phyloP scores from a whole-genome alignment of 1,140 invertebrate species.

The Anagrus nilaparvatae region DNA sequence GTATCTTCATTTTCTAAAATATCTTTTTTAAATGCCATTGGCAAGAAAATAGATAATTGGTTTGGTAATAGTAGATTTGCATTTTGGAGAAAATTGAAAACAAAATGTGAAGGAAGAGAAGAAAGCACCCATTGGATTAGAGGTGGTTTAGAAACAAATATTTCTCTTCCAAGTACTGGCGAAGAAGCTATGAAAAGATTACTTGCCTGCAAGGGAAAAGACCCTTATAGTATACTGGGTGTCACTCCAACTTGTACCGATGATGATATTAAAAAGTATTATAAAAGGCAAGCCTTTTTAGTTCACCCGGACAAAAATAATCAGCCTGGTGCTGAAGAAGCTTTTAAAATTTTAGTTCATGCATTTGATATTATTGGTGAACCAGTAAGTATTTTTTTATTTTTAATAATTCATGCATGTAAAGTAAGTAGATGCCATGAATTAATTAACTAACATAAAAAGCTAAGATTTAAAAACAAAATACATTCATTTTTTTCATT shows the following conservation, averaged over 20 bases:
- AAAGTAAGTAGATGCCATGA: too few relatives aligned
- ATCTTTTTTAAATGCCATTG: constrained; percentile 38
- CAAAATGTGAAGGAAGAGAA: constrained; percentile 41
- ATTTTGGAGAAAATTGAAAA: constrained; percentile 50
- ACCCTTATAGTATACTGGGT: constrained; percentile 87
- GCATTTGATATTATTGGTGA: constrained; percentile 91
- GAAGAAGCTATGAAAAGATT: constrained; percentile 91
- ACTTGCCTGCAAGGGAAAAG: constrained; percentile 86
- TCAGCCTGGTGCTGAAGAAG: constrained; percentile 88
- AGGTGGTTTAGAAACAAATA: constrained; percentile 64
- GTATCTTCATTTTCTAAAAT: constrained; percentile 33
- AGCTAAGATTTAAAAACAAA: constrained; percentile 1
- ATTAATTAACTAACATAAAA: not conserved
- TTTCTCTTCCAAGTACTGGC: constrained; percentile 75
- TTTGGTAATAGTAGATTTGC: constrained; percentile 48
- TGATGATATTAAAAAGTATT: constrained; percentile 90
- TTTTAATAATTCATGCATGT: constrained; percentile 1
- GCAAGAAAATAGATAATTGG: constrained; percentile 47
- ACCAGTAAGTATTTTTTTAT: constrained; percentile 50
- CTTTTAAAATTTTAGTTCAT: constrained; percentile 89
- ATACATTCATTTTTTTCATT: not conserved
- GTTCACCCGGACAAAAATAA: constrained; percentile 95
- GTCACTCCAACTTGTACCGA: constrained; percentile 77
- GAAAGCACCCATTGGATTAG: constrained; percentile 37
- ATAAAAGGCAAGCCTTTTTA: constrained; percentile 81